These are phyloP conservation scores for Archaeoteleia sp. DNA, from an alignment of 2,888 invertebrate genomes.

Conservation along the genomic window DNA sequence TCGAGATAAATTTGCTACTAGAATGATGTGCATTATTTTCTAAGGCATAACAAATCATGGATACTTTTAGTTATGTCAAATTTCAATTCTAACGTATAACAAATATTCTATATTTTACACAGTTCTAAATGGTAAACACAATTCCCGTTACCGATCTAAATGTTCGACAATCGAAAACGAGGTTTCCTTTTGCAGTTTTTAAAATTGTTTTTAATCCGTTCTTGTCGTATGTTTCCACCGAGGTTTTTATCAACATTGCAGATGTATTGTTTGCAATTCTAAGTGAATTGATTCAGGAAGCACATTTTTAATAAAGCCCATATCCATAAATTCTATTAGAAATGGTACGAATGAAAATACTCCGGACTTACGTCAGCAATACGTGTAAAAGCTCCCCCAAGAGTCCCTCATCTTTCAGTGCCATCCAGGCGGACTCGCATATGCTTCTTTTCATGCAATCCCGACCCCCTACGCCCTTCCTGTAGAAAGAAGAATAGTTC, in stretches of 20 bases:
- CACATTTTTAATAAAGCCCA: slow-evolving; percentile 36
- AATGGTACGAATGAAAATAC: slow-evolving; percentile 42
- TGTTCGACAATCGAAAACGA: too few species aligned
- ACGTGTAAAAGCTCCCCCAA: slow-evolving; percentile 76
- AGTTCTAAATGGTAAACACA: too few species aligned
- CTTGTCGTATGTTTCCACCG: too few species aligned
- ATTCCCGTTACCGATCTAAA: too few species aligned
- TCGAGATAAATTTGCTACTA: slow-evolving; percentile 42
- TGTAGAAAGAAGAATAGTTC: slow-evolving; percentile 64
- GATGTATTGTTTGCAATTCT: slow-evolving; percentile 6
- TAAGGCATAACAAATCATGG: slow-evolving; percentile 40
- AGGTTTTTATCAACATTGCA: too few species aligned
- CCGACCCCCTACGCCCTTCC: slow-evolving; percentile 79
- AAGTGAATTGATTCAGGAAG: background rate
- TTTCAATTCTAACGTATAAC: too few species aligned
- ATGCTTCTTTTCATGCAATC: slow-evolving; percentile 81
- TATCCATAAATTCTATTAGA: slow-evolving; percentile 44
- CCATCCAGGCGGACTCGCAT: slow-evolving; percentile 81
- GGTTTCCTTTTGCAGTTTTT: too few species aligned
- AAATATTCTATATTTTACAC: too few species aligned
- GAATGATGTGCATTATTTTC: slow-evolving; percentile 30
- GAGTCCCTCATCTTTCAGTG: slow-evolving; percentile 78
- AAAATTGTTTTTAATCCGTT: too few species aligned
- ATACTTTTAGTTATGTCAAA: slow-evolving; percentile 9
- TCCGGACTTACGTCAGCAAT: slow-evolving; percentile 72